phyloP scores from a whole-genome alignment of 2,797 vertebrate genomes.

The Syndactyla subalaris region DNA sequence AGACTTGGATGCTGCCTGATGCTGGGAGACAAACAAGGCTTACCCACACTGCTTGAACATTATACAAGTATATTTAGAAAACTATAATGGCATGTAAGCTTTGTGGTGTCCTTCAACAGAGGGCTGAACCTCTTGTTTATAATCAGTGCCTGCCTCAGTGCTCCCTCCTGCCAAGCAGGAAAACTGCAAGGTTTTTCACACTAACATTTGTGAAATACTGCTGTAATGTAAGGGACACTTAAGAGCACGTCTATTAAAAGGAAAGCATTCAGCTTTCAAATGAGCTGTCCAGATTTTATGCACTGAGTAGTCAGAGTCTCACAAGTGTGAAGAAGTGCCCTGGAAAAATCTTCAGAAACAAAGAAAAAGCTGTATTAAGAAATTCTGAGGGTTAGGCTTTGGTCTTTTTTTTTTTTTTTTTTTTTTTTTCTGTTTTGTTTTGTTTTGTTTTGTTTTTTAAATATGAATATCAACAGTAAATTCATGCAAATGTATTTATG shows the following conservation, averaged over 20 bases:
- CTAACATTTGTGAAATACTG: not conserved
- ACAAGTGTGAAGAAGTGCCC: not conserved
- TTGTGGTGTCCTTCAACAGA: not conserved
- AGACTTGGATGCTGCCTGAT: not conserved
- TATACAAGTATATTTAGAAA: not conserved
- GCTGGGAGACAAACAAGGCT: not conserved
- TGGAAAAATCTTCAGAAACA: not conserved
- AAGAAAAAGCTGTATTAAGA: not conserved
- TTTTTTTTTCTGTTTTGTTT: not conserved
- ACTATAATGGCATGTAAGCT: not conserved
- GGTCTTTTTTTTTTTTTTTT: too few relatives aligned
- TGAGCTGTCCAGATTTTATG: not conserved
- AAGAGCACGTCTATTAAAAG: fast-evolving
- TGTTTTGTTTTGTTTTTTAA: not conserved
- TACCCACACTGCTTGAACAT: not conserved
- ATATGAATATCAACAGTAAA: not conserved
- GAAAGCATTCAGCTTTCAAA: not conserved
- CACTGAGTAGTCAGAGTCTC: not conserved
- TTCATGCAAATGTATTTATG: not conserved
- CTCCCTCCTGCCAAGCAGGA: not conserved
- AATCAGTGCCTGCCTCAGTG: not conserved
- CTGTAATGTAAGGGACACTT: not conserved
- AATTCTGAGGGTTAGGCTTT: not conserved
- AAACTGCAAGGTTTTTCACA: not conserved
- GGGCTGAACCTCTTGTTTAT: not conserved